Evolutionary conservation across 1,140 invertebrate species (phyloP).

Genomic region (Pogonognathellus flavescens): DNA sequence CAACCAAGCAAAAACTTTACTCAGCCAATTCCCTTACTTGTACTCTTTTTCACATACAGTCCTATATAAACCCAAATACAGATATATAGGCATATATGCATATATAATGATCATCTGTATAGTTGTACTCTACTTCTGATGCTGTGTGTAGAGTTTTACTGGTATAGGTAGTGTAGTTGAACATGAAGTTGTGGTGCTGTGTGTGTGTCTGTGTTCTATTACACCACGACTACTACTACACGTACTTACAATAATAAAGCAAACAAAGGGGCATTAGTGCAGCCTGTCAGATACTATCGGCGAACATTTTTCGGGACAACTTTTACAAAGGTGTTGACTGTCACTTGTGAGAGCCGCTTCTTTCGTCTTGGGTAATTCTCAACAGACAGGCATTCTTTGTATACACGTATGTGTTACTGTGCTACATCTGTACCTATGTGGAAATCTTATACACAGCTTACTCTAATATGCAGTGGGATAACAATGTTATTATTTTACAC

Average conservation of each 20-base stretch:
- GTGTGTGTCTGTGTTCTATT: not conserved
- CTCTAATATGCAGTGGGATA: too few relatives aligned
- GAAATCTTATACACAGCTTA: too few relatives aligned
- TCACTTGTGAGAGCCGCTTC: constrained; percentile 37
- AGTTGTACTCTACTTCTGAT: too few relatives aligned
- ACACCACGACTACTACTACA: not conserved
- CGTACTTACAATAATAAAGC: constrained; percentile 34
- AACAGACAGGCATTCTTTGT: too few relatives aligned
- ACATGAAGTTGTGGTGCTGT: not conserved
- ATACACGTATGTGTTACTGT: too few relatives aligned
- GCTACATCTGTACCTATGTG: too few relatives aligned
- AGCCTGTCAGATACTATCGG: constrained; percentile 37
- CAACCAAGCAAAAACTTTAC: not conserved
- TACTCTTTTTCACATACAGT: not conserved
- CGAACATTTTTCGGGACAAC: constrained; percentile 42
- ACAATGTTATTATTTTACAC: too few relatives aligned
- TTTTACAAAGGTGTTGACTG: constrained; percentile 48
- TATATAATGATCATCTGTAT: too few relatives aligned
- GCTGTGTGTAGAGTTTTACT: too few relatives aligned
- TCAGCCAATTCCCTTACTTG: not conserved
- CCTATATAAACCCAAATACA: not conserved
- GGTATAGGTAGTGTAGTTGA: not conserved
- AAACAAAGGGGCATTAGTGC: constrained; percentile 46
- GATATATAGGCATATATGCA: too few relatives aligned
- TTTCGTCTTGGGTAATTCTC: not conserved